A percentile compares a stretch with the other conserved stretches of the same genome.
Conservation (phyloP, 2,113 vertebrate species). For the Rattus norvegicus region DNA sequence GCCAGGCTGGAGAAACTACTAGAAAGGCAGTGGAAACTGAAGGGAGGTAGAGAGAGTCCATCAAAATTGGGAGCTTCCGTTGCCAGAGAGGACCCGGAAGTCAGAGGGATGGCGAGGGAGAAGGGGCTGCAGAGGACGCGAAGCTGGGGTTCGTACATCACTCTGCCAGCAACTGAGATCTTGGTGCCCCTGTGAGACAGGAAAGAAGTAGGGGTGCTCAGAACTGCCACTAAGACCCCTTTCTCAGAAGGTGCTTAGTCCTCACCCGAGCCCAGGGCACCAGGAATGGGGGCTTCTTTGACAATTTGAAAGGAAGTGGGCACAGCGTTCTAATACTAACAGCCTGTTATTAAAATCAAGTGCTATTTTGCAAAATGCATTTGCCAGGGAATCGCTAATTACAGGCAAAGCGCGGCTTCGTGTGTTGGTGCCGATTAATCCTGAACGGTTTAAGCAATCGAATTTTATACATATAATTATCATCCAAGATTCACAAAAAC, state of each 20-base stretch:
- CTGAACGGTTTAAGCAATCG: constrained; percentile 78
- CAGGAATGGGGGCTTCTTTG: constrained; percentile 64
- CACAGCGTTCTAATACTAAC: constrained; percentile 74
- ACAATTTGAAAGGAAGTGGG: constrained; percentile 73
- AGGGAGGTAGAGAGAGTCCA: not conserved
- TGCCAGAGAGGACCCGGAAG: not conserved
- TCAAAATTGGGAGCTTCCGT: not conserved
- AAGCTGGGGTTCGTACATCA: no score
- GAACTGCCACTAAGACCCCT: not conserved
- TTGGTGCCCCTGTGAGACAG: no score
- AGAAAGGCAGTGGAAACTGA: not conserved
- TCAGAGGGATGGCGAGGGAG: not conserved
- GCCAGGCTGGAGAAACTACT: not conserved
- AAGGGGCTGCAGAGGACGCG: not conserved
- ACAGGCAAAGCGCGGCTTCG: constrained; percentile 70
- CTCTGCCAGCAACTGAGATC: not conserved
- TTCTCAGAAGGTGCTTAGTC: rapidly evolving
- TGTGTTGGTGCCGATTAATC: constrained; percentile 81
- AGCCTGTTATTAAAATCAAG: constrained; percentile 84
- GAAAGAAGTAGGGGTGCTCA: not conserved
- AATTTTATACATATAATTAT: constrained; percentile 83
- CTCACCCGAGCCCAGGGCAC: not conserved
- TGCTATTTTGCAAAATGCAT: constrained; percentile 81
- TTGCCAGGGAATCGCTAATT: constrained; percentile 82
- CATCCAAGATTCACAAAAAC: constrained; percentile 73